A percentile compares a stretch with the other conserved stretches of the same genome.
phyloP scores from a whole-genome alignment of 2,888 invertebrate species.

The Mystacides longicornis region DNA sequence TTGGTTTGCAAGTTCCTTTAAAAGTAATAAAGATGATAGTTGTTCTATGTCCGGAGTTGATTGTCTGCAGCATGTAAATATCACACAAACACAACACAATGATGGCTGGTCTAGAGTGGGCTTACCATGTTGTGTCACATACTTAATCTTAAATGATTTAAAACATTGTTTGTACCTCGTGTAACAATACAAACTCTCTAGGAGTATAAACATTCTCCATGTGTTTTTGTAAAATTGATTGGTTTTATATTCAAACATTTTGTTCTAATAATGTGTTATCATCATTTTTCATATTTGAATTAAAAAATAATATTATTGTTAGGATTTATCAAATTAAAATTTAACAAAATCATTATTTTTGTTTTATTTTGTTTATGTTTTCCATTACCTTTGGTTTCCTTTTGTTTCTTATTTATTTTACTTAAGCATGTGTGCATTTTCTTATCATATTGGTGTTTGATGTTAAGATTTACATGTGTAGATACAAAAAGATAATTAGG shows the following conservation, averaged over 20 bases:
- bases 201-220: constrained; percentile 46
- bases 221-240: background rate
- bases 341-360: constrained; percentile 47
- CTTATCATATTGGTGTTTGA: constrained; percentile 25
- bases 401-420: background rate
- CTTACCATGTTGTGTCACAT: constrained; percentile 24
- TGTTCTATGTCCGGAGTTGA: constrained; percentile 18
- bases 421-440: constrained; percentile 16
- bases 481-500: background rate
- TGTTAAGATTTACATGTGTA: constrained; percentile 25
- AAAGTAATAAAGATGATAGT: no score
- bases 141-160: constrained; percentile 9
- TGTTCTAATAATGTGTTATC: constrained; percentile 50
- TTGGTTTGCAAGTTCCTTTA: constrained; percentile 23
- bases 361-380: constrained; percentile 38
- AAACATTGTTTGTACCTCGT: constrained; percentile 38
- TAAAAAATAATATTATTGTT: constrained; percentile 52
- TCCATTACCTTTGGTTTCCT: constrained; percentile 27
- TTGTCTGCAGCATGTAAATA: constrained; percentile 24
- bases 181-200: constrained; percentile 35
- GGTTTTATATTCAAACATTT: background rate
- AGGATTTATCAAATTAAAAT: constrained; percentile 53
- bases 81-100: constrained; percentile 14
- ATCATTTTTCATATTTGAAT: constrained; percentile 44
- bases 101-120: constrained; percentile 18